Percentiles rank a stretch among this genome's conserved stretches.
Conservation (phyloP, 2,113 vertebrate genomes). For the Herpetotheres cachinnans region DNA sequence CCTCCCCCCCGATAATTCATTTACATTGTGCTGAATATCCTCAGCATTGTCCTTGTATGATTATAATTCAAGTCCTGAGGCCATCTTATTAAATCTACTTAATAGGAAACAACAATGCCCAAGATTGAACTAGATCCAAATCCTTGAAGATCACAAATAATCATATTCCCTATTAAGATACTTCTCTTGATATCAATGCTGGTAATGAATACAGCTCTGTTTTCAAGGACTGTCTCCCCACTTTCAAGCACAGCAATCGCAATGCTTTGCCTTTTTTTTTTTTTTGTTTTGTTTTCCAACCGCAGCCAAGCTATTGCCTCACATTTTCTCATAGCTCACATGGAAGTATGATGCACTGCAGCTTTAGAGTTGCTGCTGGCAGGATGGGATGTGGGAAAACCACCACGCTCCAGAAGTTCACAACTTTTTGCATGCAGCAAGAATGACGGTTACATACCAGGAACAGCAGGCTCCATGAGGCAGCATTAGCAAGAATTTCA, state of each 20-base stretch:
- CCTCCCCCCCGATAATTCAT: neutral
- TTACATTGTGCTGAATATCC: neutral
- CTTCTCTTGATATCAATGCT: neutral
- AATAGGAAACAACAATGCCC: neutral
- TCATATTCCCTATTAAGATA: neutral
- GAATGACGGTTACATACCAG: neutral
- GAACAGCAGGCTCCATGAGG: neutral
- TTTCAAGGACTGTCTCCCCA: neutral
- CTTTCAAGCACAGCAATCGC: neutral
- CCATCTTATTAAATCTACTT: neutral
- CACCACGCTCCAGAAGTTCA: no score
- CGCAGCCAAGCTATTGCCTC: neutral
- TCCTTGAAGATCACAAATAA: neutral
- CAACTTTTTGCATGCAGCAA: neutral
- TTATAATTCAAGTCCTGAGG: neutral
- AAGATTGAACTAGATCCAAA: neutral
- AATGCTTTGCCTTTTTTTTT: neutral
- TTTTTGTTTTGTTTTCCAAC: neutral
- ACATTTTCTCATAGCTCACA: accelerated
- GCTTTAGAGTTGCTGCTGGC: neutral
- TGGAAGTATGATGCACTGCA: neutral
- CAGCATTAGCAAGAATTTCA: accelerated
- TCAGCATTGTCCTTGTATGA: neutral
- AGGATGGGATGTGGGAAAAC: neutral
- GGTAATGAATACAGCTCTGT: neutral